A percentile compares a stretch with the other conserved stretches of the same genome.
These are phyloP conservation scores for Vidua chalybeata DNA, from an alignment of 2,113 vertebrate genomes.

Conservation along the genomic window DNA sequence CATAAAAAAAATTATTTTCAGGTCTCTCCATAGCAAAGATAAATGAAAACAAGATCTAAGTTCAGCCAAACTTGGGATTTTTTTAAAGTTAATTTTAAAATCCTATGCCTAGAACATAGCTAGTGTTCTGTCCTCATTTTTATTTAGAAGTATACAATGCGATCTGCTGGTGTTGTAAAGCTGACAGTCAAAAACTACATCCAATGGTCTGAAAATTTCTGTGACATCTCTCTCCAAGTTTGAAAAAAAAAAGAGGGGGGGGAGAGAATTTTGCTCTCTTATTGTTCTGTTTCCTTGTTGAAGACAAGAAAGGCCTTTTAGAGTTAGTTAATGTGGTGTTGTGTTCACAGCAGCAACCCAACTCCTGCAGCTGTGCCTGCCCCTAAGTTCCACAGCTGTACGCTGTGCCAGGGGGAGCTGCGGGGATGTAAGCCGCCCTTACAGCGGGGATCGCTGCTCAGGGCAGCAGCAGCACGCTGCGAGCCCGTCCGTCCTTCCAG, in stretches of 20 bases:
- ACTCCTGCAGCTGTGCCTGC: not conserved
- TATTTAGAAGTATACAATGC: not conserved
- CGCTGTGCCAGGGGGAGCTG: not conserved
- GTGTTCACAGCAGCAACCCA: not conserved
- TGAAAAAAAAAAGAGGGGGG: not conserved
- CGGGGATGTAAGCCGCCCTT: too few species aligned
- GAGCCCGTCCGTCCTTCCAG: rapidly evolving
- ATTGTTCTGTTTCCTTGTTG: not conserved
- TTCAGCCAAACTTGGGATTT: rapidly evolving
- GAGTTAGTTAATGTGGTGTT: not conserved
- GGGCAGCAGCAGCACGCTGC: not conserved
- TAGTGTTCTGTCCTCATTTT: not conserved
- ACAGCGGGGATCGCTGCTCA: not conserved
- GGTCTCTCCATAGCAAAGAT: not conserved
- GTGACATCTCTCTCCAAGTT: too few species aligned
- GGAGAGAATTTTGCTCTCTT: not conserved
- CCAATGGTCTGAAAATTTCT: not conserved
- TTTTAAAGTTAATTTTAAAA: not conserved
- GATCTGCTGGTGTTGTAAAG: not conserved
- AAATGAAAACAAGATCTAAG: not conserved
- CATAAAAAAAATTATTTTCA: rapidly evolving
- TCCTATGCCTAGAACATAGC: not conserved
- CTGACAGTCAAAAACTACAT: not conserved
- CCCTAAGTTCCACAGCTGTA: not conserved
- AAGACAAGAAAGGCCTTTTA: not conserved